phyloP scores from a whole-genome alignment of 2,888 invertebrate species.

The Polia nebulosa region DNA sequence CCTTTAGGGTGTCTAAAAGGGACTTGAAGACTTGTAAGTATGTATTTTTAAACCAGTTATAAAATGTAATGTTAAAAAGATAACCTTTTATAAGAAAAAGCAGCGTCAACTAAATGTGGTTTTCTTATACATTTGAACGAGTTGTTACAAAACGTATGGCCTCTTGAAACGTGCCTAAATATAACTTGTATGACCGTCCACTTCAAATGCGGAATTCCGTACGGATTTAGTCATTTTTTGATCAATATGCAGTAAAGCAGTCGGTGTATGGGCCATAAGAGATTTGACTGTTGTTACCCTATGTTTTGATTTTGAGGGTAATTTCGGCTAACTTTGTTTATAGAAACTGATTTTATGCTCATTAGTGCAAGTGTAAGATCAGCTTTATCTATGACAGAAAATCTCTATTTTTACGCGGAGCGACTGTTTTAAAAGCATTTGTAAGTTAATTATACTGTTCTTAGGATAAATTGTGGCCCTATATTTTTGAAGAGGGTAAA shows the following conservation, averaged over 20 bases:
- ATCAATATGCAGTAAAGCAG: constrained; percentile 1
- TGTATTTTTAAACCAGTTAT: constrained; percentile 1
- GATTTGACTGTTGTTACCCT: constrained; percentile 35
- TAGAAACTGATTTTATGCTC: constrained; percentile 40
- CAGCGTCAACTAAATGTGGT: constrained; percentile 40
- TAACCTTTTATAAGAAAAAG: neutral
- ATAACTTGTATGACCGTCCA: constrained; percentile 66
- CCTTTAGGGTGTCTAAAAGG: neutral
- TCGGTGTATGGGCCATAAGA: constrained; percentile 28
- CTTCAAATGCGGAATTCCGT: constrained; percentile 32
- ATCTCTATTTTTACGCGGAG: constrained; percentile 36
- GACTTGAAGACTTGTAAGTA: neutral
- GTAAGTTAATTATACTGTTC: neutral
- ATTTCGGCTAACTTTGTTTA: constrained; percentile 23
- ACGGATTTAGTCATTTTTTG: constrained; percentile 29
- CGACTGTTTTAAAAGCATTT: constrained; percentile 1
- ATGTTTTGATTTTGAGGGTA: constrained; percentile 27
- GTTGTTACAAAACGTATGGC: constrained; percentile 58
- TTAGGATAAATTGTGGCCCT: neutral
- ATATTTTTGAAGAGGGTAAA: constrained; percentile 8
- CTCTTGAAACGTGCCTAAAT: constrained; percentile 64
- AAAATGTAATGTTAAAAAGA: neutral
- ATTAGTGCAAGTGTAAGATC: constrained; percentile 53
- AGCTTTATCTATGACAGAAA: constrained; percentile 16
- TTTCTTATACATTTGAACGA: constrained; percentile 50